phyloP scores from a whole-genome alignment of 2,888 invertebrate genomes.

The Dryadula phaetusa region DNA sequence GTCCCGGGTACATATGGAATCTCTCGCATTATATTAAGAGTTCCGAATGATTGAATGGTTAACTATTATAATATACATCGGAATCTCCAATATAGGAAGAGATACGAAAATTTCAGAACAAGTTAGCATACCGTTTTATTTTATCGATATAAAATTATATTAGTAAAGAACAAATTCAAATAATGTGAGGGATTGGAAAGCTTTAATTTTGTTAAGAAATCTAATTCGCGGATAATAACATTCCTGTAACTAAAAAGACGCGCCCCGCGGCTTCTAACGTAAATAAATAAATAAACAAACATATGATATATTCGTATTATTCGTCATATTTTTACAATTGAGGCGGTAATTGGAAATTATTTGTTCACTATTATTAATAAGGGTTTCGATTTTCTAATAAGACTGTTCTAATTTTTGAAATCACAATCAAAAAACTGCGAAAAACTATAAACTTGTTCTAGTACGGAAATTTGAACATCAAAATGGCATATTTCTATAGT shows the following conservation, averaged over 20 bases:
- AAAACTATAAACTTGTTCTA: slow-evolving; percentile 29
- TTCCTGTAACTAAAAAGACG: slow-evolving; percentile 48
- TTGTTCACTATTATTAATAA: slow-evolving; percentile 41
- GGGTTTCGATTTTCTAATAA: slow-evolving; percentile 57
- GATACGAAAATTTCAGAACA: not conserved
- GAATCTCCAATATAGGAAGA: slow-evolving; percentile 10
- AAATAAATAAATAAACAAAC: slow-evolving; percentile 37
- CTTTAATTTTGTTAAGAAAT: slow-evolving; percentile 50
- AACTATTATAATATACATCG: slow-evolving; percentile 28
- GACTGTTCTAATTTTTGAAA: slow-evolving; percentile 64
- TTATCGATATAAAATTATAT: not conserved
- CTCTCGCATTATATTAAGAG: slow-evolving; percentile 46
- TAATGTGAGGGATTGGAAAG: slow-evolving; percentile 46
- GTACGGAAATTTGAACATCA: not conserved
- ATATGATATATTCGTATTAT: slow-evolving; percentile 36
- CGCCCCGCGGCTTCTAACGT: slow-evolving; percentile 45
- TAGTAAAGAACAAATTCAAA: not conserved
- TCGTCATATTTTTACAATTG: slow-evolving; percentile 36
- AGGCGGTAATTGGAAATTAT: slow-evolving; percentile 31
- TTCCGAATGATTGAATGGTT: slow-evolving; percentile 34
- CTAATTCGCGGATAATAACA: slow-evolving; percentile 41
- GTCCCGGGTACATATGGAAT: slow-evolving; percentile 42
- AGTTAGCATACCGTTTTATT: slow-evolving; percentile 4
- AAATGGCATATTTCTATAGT: not conserved
- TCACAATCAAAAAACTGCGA: slow-evolving; percentile 39